These are phyloP conservation scores for Meloidogyne chitwoodi DNA, from an alignment of 1,140 invertebrate species.

Conservation along the genomic window DNA sequence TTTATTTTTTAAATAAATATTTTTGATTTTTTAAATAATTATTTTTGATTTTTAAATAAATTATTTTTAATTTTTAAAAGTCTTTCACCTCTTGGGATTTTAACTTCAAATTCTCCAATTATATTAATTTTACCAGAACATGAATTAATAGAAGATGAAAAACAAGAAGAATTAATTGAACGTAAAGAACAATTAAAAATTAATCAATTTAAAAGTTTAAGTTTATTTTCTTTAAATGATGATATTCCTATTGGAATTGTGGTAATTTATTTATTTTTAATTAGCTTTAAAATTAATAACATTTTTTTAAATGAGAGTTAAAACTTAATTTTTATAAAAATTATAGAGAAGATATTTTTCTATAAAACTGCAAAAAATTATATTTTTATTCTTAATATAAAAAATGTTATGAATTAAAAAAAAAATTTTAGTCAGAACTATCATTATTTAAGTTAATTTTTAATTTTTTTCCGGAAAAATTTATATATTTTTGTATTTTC, in stretches of 20 bases:
- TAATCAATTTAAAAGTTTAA: conserved; percentile 45
- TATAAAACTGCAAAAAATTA: not conserved
- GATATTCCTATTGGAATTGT: conserved; percentile 13
- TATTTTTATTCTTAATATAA: not conserved
- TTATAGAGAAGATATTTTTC: not conserved
- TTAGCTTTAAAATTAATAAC: not conserved
- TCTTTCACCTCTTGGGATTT: conserved; percentile 45
- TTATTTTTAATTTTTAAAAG: conserved; percentile 32
- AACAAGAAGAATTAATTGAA: conserved; percentile 18
- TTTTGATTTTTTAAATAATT: too few species aligned
- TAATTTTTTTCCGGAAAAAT: not conserved
- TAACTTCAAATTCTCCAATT: conserved; percentile 43
- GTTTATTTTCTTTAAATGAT: conserved; percentile 40
- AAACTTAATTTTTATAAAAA: not conserved
- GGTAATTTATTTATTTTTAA: not conserved
- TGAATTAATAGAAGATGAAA: conserved; percentile 3
- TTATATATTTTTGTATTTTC: not conserved
- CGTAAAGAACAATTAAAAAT: conserved; percentile 11
- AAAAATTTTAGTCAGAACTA: not conserved
- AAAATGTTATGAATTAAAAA: not conserved
- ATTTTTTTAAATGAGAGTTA: not conserved
- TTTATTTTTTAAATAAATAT: too few species aligned
- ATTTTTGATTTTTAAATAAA: too few species aligned
- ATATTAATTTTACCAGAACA: conserved; percentile 45
- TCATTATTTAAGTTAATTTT: too few species aligned